Conservation (phyloP, 2,797 vertebrate genomes). For the Periophthalmus magnuspinnatus region DNA sequence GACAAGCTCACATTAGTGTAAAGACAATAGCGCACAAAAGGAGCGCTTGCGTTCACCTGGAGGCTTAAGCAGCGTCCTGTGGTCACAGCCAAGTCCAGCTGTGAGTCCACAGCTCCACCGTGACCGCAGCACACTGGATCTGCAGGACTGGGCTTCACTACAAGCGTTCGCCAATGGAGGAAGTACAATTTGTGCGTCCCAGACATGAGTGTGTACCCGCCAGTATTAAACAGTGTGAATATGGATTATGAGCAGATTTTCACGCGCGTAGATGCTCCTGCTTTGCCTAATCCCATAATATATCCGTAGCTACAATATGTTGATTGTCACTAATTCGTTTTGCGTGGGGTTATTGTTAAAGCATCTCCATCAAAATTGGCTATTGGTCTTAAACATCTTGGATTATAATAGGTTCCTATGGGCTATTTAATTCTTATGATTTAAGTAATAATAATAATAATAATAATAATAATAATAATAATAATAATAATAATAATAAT, state of each 20-base stretch:
- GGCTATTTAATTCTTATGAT: not conserved
- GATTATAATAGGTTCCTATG: not conserved
- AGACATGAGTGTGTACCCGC: constrained; percentile 46
- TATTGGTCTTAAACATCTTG: not conserved
- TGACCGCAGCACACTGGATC: not conserved
- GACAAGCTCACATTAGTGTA: constrained; percentile 72
- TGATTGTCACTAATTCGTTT: constrained; percentile 78
- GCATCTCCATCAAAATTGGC: constrained; percentile 54
- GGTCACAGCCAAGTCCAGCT: constrained; percentile 17
- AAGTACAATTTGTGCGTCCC: constrained; percentile 48
- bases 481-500: no score
- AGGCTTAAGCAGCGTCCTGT: constrained; percentile 33
- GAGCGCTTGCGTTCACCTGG: constrained; percentile 42
- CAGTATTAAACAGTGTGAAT: constrained; percentile 64
- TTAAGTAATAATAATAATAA: not conserved
- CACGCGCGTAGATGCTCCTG: constrained; percentile 68
- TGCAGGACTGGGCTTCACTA: not conserved
- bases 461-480: no score
- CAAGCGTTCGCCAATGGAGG: constrained; percentile 6
- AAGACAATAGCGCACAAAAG: constrained; percentile 67
- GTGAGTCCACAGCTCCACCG: not conserved
- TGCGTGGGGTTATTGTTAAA: constrained; percentile 61
- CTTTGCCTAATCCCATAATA: constrained; percentile 73
- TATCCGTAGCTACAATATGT: constrained; percentile 67
- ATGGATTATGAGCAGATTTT: constrained; percentile 75